These are phyloP conservation scores for Holothuria leucospilota DNA, from an alignment of 53 echinoderm and acorn worm species.

Conservation along the genomic window DNA sequence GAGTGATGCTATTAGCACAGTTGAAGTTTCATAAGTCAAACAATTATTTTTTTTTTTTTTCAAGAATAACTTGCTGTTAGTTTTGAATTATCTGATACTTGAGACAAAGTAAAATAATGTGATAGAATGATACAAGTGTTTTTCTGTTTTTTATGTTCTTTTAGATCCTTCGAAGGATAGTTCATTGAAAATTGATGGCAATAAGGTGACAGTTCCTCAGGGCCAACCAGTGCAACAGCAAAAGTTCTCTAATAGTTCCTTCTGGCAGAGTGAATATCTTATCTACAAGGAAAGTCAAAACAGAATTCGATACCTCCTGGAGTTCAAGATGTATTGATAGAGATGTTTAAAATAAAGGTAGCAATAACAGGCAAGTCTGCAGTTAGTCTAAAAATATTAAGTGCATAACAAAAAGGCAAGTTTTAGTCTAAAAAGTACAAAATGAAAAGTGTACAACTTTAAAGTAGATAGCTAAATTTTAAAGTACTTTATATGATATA, in stretches of 20 bases:
- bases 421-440: too few relatives aligned
- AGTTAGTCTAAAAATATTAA: too few relatives aligned
- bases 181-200: conserved; percentile 69
- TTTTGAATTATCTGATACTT: too few relatives aligned
- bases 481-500: too few relatives aligned
- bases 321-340: conserved; percentile 64
- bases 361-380: too few relatives aligned
- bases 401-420: too few relatives aligned
- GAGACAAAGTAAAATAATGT: too few relatives aligned
- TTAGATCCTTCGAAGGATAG: conserved; percentile 78
- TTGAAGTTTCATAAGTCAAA: background rate
- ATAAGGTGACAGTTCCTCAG: conserved; percentile 81
- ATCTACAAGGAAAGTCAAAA: conserved; percentile 96
- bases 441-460: too few relatives aligned
- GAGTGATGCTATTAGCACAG: background rate
- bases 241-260: conserved; percentile 63
- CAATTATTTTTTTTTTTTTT: too few relatives aligned
- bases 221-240: conserved; percentile 74
- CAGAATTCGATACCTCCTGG: conserved; percentile 82
- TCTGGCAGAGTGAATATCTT: conserved; percentile 95
- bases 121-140: too few relatives aligned
- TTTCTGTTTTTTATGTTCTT: background rate
- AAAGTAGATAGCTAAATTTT: too few relatives aligned
- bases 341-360: background rate
- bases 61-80: too few relatives aligned